phyloP scores from a whole-genome alignment of 2,797 vertebrate genomes.

The Pagetopsis macropterus region DNA sequence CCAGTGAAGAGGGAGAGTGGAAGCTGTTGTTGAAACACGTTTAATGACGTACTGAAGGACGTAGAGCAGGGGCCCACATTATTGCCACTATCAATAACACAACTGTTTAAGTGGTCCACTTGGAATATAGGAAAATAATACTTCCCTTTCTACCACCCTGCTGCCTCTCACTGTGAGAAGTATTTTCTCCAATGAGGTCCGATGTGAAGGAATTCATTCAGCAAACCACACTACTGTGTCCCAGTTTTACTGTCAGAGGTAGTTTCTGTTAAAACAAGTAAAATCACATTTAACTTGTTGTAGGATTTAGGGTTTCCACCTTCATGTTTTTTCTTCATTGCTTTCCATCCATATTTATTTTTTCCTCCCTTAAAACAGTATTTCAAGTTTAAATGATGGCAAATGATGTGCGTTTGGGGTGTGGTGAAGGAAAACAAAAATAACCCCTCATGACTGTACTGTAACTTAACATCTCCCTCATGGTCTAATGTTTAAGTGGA shows the following conservation, averaged over 20 bases:
- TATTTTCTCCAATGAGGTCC: constrained; percentile 71
- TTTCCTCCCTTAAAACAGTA: constrained; percentile 76
- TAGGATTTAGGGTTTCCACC: constrained; percentile 78
- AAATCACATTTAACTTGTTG: constrained; percentile 73
- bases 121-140: constrained; percentile 80
- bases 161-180: constrained; percentile 68
- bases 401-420: constrained; percentile 78
- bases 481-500: constrained; percentile 73
- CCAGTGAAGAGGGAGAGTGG: constrained; percentile 72
- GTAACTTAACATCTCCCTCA: constrained; percentile 72
- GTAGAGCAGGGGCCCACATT: constrained; percentile 74
- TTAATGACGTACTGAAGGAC: constrained; percentile 79
- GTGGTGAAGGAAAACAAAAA: constrained; percentile 77
- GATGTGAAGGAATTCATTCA: constrained; percentile 73
- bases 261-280: constrained; percentile 73
- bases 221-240: constrained; percentile 72
- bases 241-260: constrained; percentile 75
- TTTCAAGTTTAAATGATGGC: constrained; percentile 82
- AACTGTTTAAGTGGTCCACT: constrained; percentile 81
- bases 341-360: constrained; percentile 75
- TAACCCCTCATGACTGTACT: constrained; percentile 66
- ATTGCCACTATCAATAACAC: constrained; percentile 83
- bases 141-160: constrained; percentile 75
- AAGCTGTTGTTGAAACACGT: constrained; percentile 77
- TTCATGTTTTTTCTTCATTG: constrained; percentile 54